phyloP scores from a whole-genome alignment of 92 coral and sea anemone species.

The Bergia sp. region DNA sequence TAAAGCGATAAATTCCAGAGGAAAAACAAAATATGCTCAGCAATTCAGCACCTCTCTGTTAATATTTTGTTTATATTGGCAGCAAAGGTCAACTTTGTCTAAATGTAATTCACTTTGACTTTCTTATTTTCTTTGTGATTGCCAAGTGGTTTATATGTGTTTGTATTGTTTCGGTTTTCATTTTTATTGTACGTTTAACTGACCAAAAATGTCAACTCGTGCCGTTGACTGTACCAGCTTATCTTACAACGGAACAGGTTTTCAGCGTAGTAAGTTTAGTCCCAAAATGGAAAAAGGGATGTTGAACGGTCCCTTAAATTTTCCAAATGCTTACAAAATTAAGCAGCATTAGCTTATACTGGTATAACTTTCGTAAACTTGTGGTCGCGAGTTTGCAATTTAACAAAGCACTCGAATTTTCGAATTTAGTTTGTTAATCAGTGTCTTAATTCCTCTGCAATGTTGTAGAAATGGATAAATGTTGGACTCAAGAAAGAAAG shows the following conservation, averaged over 20 bases:
- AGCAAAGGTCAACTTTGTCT: background rate
- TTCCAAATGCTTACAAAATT: too few relatives aligned
- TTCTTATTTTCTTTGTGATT: background rate
- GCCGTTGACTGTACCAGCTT: background rate
- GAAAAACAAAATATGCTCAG: background rate
- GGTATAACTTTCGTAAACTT: too few relatives aligned
- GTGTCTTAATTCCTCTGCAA: too few relatives aligned
- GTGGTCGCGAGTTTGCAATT: too few relatives aligned
- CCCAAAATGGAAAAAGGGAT: too few relatives aligned
- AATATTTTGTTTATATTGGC: background rate
- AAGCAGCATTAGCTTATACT: too few relatives aligned
- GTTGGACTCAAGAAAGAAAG: too few relatives aligned
- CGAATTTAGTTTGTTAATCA: too few relatives aligned
- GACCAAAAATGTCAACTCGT: background rate
- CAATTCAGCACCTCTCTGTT: background rate
- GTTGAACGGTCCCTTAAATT: too few relatives aligned
- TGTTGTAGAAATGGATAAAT: too few relatives aligned
- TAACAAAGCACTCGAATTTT: too few relatives aligned
- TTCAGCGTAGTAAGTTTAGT: too few relatives aligned
- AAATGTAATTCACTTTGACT: background rate
- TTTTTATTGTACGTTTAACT: background rate
- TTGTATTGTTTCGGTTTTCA: slow-evolving; percentile 2
- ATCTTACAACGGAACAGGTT: background rate
- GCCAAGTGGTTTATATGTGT: slow-evolving; percentile 4
- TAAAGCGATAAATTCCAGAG: background rate